phyloP scores from a whole-genome alignment of 2,888 invertebrate genomes.

The Tetropium fuscum region DNA sequence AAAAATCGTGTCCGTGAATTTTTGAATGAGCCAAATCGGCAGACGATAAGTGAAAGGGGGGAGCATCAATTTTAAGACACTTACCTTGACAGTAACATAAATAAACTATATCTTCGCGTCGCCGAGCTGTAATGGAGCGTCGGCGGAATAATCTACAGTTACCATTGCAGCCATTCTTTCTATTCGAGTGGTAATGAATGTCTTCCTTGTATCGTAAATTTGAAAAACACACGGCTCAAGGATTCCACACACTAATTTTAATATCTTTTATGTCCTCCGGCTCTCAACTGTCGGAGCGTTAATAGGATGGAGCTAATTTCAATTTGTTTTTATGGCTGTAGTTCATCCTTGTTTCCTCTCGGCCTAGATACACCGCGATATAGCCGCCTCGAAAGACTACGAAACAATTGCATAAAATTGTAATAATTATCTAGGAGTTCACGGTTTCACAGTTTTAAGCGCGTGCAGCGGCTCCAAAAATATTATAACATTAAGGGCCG shows the following conservation, averaged over 20 bases:
- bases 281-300: slow-evolving; percentile 19
- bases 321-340: slow-evolving; percentile 3
- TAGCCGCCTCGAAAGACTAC: not conserved
- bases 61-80: too few relatives aligned
- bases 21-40: too few relatives aligned
- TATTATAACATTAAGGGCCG: too few relatives aligned
- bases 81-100: too few relatives aligned
- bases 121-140: too few relatives aligned
- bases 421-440: too few relatives aligned
- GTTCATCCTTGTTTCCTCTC: slow-evolving; percentile 15
- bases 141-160: slow-evolving; percentile 9
- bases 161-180: slow-evolving; percentile 4
- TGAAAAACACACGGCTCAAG: slow-evolving; percentile 14
- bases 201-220: slow-evolving; percentile 20
- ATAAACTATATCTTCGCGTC: too few relatives aligned
- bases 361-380: slow-evolving; percentile 3
- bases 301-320: slow-evolving; percentile 23
- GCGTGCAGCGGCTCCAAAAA: too few relatives aligned
- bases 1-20: too few relatives aligned
- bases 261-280: slow-evolving; percentile 25
- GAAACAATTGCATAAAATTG: too few relatives aligned
- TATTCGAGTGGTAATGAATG: slow-evolving; percentile 18
- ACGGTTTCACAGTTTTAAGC: too few relatives aligned
- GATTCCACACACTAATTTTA: slow-evolving; percentile 16
- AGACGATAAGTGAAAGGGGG: too few relatives aligned